These are phyloP conservation scores for Trachelus troglodyta DNA, from an alignment of 2,888 invertebrate genomes.

Conservation along the genomic window DNA sequence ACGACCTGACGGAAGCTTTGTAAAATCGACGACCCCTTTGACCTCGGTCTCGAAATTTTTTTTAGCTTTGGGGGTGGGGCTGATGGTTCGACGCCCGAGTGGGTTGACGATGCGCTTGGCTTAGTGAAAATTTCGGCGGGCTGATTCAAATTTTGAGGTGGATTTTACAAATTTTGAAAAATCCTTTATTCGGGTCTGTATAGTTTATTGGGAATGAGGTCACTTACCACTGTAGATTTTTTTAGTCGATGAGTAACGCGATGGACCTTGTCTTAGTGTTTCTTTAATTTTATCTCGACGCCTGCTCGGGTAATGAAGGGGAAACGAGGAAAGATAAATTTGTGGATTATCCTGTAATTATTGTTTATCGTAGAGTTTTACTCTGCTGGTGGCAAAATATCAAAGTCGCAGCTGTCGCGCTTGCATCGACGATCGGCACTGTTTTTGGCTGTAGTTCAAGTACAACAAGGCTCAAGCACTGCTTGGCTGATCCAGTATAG, in stretches of 20 bases:
- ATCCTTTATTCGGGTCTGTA: background rate
- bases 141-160: background rate
- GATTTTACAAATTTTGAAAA: background rate
- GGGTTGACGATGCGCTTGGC: background rate
- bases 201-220: background rate
- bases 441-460: slow-evolving; percentile 2
- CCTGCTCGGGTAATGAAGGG: background rate
- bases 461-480: background rate
- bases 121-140: background rate
- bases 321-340: background rate
- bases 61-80: background rate
- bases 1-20: background rate
- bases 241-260: background rate
- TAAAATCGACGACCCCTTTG: background rate
- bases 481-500: background rate
- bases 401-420: background rate
- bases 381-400: background rate
- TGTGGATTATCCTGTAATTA: background rate
- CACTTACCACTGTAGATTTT: background rate
- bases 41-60: background rate
- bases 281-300: background rate
- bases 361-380: background rate
- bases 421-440: background rate
- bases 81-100: background rate
- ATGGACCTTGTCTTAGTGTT: background rate